Evolutionary conservation across 1,140 invertebrate species (phyloP).

Genomic region (Pachypsylla venusta): DNA sequence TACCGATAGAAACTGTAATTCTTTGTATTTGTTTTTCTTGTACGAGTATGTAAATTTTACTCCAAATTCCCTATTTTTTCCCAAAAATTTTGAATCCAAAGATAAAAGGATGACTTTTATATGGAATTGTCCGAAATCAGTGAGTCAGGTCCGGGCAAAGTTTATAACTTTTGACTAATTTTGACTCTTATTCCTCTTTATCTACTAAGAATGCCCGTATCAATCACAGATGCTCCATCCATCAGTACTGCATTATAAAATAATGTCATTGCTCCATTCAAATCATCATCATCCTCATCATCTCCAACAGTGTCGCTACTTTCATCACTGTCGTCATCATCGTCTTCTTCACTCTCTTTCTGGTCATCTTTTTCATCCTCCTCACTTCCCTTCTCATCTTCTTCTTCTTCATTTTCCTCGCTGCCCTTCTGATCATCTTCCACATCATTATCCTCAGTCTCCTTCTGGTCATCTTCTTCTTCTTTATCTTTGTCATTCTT

Average conservation of each 20-base stretch:
- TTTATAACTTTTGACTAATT: too few species aligned
- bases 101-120: too few species aligned
- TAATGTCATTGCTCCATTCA: background rate
- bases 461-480: background rate
- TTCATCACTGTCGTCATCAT: background rate
- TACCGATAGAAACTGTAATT: too few species aligned
- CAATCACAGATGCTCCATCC: background rate
- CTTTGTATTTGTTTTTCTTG: too few species aligned
- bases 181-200: too few species aligned
- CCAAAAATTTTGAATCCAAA: too few species aligned
- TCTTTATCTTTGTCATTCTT: too few species aligned
- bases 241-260: background rate
- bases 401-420: conserved; percentile 1
- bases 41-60: too few species aligned
- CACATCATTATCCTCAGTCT: background rate
- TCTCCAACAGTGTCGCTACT: background rate
- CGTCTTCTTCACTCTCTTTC: background rate
- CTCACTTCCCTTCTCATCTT: background rate
- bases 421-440: too few species aligned
- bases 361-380: background rate
- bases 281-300: conserved; percentile 3
- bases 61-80: too few species aligned
- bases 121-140: too few species aligned
- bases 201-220: background rate
- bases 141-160: too few species aligned